Evolutionary conservation across 2,797 vertebrate species (phyloP).

Genomic region (Lycodopsis pacificus): DNA sequence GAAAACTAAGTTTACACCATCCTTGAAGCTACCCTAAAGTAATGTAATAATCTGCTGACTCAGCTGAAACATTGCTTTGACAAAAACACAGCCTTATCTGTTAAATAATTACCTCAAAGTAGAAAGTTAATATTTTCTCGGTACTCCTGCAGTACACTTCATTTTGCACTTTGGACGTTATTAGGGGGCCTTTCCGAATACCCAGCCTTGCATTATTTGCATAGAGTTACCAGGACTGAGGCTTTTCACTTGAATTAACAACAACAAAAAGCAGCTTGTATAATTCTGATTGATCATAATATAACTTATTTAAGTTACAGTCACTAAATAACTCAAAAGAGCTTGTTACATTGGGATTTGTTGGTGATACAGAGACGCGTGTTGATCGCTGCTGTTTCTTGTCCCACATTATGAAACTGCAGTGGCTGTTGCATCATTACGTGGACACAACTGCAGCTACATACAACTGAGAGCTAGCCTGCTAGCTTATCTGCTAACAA

Average conservation of each 20-base stretch:
- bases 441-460: conserved; percentile 37
- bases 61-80: not conserved
- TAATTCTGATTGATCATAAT: not conserved
- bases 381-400: not conserved
- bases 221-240: not conserved
- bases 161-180: conserved; percentile 54
- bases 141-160: not conserved
- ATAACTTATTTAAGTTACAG: no score
- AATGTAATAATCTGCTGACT: conserved; percentile 11
- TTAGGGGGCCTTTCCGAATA: not conserved
- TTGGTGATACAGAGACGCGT: not conserved
- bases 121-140: conserved; percentile 53
- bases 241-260: not conserved
- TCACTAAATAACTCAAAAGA: not conserved
- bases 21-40: not conserved
- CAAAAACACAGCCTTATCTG: conserved; percentile 18
- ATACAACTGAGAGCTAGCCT: conserved; percentile 17
- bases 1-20: not conserved
- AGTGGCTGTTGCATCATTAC: conserved; percentile 80
- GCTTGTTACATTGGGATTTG: fast-evolving
- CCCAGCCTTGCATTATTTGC: not conserved
- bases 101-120: conserved; percentile 16
- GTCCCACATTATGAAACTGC: conserved; percentile 75
- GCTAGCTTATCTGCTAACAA: conserved; percentile 41
- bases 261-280: not conserved